A percentile compares a stretch with the other conserved stretches of the same genome.
Evolutionary conservation across 2,113 vertebrate genomes (phyloP).

Genomic region (Dicentrarchus labrax): DNA sequence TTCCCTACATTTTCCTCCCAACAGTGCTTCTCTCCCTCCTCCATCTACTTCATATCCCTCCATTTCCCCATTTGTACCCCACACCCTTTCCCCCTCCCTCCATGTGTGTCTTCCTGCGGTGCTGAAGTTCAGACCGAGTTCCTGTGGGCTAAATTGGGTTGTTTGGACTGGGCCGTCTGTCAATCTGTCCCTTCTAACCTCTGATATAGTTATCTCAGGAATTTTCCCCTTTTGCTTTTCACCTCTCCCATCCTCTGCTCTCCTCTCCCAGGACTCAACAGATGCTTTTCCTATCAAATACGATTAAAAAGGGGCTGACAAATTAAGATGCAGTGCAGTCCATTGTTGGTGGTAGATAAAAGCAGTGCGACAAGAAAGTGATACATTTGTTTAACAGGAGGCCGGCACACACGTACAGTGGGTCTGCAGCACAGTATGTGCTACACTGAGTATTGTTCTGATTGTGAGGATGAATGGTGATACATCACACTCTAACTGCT

Average conservation of each 20-base stretch:
- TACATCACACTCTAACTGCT: constrained; percentile 13
- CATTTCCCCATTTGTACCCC: constrained; percentile 29
- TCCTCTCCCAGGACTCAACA: constrained; percentile 21
- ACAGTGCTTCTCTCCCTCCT: background rate
- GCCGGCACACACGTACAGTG: background rate
- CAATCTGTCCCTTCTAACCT: constrained; percentile 64
- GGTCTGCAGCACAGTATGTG: background rate
- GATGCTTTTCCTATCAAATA: constrained; percentile 46
- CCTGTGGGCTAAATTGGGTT: constrained; percentile 66
- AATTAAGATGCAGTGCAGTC: constrained; percentile 25
- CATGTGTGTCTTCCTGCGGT: constrained; percentile 46
- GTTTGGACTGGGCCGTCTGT: constrained; percentile 70
- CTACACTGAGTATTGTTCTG: background rate
- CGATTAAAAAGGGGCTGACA: constrained; percentile 21
- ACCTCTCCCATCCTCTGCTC: constrained; percentile 34
- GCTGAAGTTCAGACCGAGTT: constrained; percentile 63
- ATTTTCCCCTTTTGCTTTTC: constrained; percentile 75
- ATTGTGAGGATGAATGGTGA: background rate
- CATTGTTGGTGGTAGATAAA: constrained; percentile 45
- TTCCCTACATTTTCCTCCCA: background rate
- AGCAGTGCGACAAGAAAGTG: constrained; percentile 3
- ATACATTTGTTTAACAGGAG: constrained; percentile 3
- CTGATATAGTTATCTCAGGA: constrained; percentile 77
- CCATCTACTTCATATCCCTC: background rate
- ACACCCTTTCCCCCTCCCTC: constrained; percentile 12